Evolutionary conservation across 2,888 invertebrate genomes (phyloP), one percentile per base, ranked within the genome.

Genomic region (Syrista parreyssii): DNA sequence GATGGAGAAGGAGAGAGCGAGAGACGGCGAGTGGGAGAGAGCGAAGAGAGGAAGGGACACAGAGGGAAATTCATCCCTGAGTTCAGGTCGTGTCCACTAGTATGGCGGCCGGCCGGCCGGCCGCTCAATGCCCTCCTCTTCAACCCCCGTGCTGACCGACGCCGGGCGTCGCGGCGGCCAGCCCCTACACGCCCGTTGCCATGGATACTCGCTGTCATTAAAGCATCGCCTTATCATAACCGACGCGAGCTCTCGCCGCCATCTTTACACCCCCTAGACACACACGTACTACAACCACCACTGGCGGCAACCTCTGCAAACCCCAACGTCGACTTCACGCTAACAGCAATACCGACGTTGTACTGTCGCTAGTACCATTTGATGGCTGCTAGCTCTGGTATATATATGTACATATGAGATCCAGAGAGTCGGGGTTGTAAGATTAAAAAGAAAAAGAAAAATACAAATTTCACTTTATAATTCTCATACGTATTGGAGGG

Each of bases 221-320:
- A 90, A 91, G 91, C 91, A 90, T 91, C 91, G 91, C 91, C 91
- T 91, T 91, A 91, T 91, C 91, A 91, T 91, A 91, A 91, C 91
- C 90, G 89, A 90, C 89, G 89, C 90, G 90, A 87, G 87, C 85
- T 85, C 85, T 85, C 81, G 89, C 85, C 91, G 90, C 90, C 91
- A 90, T 91, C 90, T 91, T 90, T 91, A 89, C 90, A 90, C 90
- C 87, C 87, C 87, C 86, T 81, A 82, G 82, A 81, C 78, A 82
- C 55, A 55, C 55, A 55, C 55, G 55, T 23, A 55, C 55, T 55
- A 55, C 55, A 23, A 55, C 55, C 55, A 55, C 23, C 55, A 55
- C 55, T 23, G 55, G 55, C 55, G 55, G 55, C 55, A 55, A 55
- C 55, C 55, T 55, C 23, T 55, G 55, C 55, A 23, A 55, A 80